Percentiles rank a stretch among this genome's conserved stretches.
These are phyloP conservation scores for Coboldia fuscipes DNA, from an alignment of 1,140 invertebrate species.

Conservation along the genomic window DNA sequence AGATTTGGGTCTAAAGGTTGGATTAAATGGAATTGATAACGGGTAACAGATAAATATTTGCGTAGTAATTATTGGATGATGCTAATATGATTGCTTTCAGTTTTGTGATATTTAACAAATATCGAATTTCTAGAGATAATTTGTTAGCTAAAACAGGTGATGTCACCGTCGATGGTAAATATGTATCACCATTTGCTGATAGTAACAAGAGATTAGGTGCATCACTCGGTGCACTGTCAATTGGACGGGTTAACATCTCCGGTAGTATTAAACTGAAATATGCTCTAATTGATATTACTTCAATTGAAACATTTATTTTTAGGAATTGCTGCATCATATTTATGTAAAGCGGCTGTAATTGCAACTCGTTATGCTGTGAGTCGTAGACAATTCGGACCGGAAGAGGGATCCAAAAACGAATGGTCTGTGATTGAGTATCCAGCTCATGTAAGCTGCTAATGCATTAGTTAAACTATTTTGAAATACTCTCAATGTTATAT, in stretches of 20 bases:
- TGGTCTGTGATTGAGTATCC: constrained; percentile 67
- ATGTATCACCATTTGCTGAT: constrained; percentile 49
- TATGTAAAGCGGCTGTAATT: constrained; percentile 48
- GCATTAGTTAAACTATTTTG: constrained; percentile 4
- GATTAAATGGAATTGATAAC: constrained; percentile 67
- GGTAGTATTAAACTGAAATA: not conserved
- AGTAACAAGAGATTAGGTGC: constrained; percentile 57
- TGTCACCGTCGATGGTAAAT: constrained; percentile 63
- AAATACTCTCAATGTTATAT: constrained; percentile 5
- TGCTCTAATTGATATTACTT: constrained; percentile 34
- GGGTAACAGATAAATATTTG: constrained; percentile 25
- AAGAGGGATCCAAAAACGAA: constrained; percentile 26
- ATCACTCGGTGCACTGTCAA: constrained; percentile 66
- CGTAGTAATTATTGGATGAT: not conserved
- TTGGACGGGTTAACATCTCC: constrained; percentile 47
- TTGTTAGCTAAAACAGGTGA: constrained; percentile 71
- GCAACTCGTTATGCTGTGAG: constrained; percentile 62
- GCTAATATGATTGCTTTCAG: constrained; percentile 12
- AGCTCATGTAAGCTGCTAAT: constrained; percentile 32
- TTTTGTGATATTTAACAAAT: constrained; percentile 72
- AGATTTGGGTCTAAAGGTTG: constrained; percentile 65
- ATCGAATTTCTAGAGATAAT: constrained; percentile 51
- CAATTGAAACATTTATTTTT: constrained; percentile 24
- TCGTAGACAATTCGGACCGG: constrained; percentile 56
- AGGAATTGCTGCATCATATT: constrained; percentile 33